phyloP scores from a whole-genome alignment of 2,797 vertebrate genomes.

The Notolabrus celidotus region DNA sequence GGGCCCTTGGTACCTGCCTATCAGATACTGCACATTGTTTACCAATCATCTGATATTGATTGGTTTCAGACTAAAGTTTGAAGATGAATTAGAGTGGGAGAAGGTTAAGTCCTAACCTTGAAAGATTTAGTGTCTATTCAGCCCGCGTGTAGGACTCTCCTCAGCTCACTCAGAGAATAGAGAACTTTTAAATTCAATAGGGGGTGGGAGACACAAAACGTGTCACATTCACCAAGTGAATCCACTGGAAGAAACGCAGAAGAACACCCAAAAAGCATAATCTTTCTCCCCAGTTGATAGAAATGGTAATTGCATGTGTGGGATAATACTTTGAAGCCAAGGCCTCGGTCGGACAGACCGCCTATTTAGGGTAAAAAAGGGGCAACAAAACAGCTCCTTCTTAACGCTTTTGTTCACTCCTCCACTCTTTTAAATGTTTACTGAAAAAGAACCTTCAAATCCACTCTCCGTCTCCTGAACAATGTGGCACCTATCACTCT shows the following conservation, averaged over 20 bases:
- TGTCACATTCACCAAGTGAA: conserved; percentile 99
- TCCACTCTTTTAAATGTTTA: conserved; percentile 88
- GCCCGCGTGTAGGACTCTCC: conserved; percentile 95
- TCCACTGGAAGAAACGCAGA: conserved; percentile 99
- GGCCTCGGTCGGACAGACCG: conserved; percentile 85
- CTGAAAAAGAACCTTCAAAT: conserved; percentile 88
- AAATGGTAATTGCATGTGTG: conserved; percentile 96
- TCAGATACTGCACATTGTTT: conserved; percentile 99
- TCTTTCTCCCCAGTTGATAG: conserved; percentile 96
- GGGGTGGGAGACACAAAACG: conserved; percentile 96
- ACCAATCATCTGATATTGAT: conserved; percentile 99
- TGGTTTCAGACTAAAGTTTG: conserved; percentile 98
- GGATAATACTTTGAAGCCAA: conserved; percentile 91
- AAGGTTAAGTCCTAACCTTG: conserved; percentile 99
- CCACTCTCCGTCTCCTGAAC: conserved; percentile 83
- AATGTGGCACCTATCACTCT: conserved; percentile 85
- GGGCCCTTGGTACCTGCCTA: conserved; percentile 98
- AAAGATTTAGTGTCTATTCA: conserved; percentile 99
- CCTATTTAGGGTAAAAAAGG: conserved; percentile 89
- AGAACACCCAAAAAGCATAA: conserved; percentile 99
- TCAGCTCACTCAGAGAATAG: conserved; percentile 90
- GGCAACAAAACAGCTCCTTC: conserved; percentile 90
- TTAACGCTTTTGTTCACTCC: conserved; percentile 84
- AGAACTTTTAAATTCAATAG: conserved; percentile 97
- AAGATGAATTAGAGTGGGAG: conserved; percentile 96